These are phyloP conservation scores for Odontocolon sp. DNA, from an alignment of 2,888 invertebrate genomes.

Conservation along the genomic window DNA sequence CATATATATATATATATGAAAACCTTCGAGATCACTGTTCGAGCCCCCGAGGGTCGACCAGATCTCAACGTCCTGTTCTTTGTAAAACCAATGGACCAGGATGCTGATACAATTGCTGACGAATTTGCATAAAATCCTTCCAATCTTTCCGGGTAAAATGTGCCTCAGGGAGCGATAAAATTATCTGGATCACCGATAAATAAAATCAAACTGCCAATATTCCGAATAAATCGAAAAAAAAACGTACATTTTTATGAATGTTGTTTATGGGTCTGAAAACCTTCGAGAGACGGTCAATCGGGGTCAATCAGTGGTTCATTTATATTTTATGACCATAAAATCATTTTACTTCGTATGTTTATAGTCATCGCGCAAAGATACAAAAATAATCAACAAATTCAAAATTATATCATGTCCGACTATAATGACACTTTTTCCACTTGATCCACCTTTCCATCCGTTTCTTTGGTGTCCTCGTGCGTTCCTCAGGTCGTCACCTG, in stretches of 20 bases:
- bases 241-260: neutral
- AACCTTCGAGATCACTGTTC: constrained; percentile 30
- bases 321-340: too few species aligned
- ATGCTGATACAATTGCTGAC: constrained; percentile 4
- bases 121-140: neutral
- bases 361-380: neutral
- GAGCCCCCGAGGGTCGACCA: constrained; percentile 39
- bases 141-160: neutral
- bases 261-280: too few species aligned
- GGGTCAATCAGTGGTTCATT: too few species aligned
- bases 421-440: neutral
- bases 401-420: neutral
- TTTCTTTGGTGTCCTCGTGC: constrained; percentile 26
- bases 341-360: neutral
- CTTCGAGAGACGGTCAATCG: too few species aligned
- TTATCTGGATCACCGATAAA: too few species aligned
- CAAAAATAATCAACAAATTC: neutral
- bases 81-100: constrained; percentile 18
- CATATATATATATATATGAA: neutral
- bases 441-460: neutral
- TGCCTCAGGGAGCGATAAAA: too few species aligned
- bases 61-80: constrained; percentile 28
- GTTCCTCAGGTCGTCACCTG: constrained; percentile 63
- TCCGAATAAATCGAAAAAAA: neutral
- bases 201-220: neutral